These are phyloP conservation scores for Trichomalopsis sarcophagae DNA, from an alignment of 1,140 invertebrate species.

Conservation along the genomic window DNA sequence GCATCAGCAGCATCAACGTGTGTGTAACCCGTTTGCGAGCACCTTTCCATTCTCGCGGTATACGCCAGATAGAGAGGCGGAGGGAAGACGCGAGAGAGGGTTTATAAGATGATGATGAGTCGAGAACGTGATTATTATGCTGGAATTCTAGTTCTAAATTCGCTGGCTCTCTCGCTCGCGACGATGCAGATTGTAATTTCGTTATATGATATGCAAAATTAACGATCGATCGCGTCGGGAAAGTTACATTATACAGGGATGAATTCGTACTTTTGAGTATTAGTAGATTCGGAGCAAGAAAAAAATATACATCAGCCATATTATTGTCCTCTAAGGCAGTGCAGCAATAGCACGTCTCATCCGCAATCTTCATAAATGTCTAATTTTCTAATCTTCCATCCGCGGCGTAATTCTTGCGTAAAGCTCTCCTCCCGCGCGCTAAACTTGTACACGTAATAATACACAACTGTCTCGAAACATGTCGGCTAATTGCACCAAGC, in stretches of 20 bases:
- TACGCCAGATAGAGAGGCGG: neutral
- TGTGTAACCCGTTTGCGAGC: neutral
- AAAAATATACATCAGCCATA: neutral
- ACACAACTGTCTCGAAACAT: constrained; percentile 34
- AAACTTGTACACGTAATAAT: constrained; percentile 37
- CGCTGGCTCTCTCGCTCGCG: neutral
- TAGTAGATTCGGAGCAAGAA: no score
- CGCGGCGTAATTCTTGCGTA: constrained; percentile 16
- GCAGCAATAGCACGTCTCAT: neutral
- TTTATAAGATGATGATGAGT: neutral
- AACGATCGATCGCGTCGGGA: no score
- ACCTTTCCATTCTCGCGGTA: neutral
- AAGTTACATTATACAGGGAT: no score
- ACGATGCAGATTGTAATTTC: neutral
- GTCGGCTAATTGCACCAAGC: constrained; percentile 29
- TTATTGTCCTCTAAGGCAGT: neutral
- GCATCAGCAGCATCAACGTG: neutral
- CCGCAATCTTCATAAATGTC: constrained; percentile 25
- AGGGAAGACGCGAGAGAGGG: no score
- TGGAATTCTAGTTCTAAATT: constrained; percentile 12
- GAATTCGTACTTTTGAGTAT: no score
- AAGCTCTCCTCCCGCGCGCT: neutral
- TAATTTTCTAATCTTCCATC: constrained; percentile 47
- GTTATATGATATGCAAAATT: neutral
- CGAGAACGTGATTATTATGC: neutral